Evolutionary conservation across 2,888 invertebrate genomes (phyloP), one percentile per base, ranked within the genome.

Genomic region (Heliconius hortense): DNA sequence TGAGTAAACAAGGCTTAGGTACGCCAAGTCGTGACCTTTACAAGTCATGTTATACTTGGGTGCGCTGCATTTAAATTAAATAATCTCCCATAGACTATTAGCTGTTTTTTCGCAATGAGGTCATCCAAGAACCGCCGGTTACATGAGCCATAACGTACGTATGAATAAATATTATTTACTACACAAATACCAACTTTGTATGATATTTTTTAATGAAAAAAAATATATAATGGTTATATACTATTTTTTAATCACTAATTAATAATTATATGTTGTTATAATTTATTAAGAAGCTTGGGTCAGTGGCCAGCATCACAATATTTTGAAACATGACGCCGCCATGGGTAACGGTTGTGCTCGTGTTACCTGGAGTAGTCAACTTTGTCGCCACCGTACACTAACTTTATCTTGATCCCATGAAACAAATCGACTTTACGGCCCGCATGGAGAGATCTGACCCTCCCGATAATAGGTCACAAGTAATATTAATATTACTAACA

Each of bases 401-500:
- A 88, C 83, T 84, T 84, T 88, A 91, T 90, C 90, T 87, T 77
- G 89, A 90, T 89, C 83, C 85, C 85, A 84, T 88, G 85, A 88
- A 90, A 89, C 89, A 89, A 90, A 90, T 89, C 87, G 85, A 84
- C 86, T 82, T 85, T 85, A 86, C 82, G 76, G 80, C 82, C 81
- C 79, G 78, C 80, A 81, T 79, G 75, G 76, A 89, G 92, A 89
- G 92, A 93, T 92, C 82, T 89, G 88, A 93, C 89, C 91, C 81
- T 80, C 72, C 79, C 85, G 93, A 92, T 92, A 89, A 88, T 89
- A 88, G 93, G 90, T 91, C 91, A 90, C 85, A 82, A 85, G 86
- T 88, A 70, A 89, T 92, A 93, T 93, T 93, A 92, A 93, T 93
- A 89, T 90, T 88, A 89, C 91, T 86, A 89, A 90, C 90, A 91